These are phyloP conservation scores for Cuculus canorus DNA, from an alignment of 2,797 vertebrate genomes.

Conservation along the genomic window DNA sequence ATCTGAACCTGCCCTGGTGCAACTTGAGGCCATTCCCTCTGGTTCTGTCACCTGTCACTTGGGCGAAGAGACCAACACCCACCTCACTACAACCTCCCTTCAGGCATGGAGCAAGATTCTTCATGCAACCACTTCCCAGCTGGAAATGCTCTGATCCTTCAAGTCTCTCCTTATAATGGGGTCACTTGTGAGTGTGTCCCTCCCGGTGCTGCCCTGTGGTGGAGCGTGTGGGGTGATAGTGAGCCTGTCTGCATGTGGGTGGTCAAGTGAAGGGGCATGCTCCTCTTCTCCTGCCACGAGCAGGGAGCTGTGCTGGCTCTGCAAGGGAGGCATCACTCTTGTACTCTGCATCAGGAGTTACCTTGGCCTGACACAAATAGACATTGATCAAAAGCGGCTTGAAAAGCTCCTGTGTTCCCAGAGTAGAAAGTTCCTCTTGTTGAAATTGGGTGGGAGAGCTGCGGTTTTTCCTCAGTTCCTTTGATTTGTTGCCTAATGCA, in stretches of 20 bases:
- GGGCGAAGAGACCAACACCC: no score
- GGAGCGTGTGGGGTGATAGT: fast-evolving
- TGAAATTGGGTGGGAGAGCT: slow-evolving; percentile 73
- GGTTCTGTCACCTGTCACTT: no score
- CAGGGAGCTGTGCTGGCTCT: not conserved
- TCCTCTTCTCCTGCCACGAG: not conserved
- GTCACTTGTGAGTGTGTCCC: fast-evolving
- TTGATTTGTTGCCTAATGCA: slow-evolving; percentile 80
- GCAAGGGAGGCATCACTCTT: not conserved
- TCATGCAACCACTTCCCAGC: fast-evolving
- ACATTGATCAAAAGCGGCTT: slow-evolving; percentile 63
- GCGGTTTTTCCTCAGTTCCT: slow-evolving; percentile 73
- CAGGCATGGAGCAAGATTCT: not conserved
- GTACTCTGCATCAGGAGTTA: not conserved
- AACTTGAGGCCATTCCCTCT: no score
- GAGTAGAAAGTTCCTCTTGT: slow-evolving; percentile 45
- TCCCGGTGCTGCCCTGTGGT: not conserved
- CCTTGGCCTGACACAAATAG: slow-evolving; percentile 43
- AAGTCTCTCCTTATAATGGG: not conserved
- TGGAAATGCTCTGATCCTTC: not conserved
- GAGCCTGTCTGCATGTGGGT: fast-evolving
- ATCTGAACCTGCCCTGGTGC: no score
- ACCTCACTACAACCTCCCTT: no score
- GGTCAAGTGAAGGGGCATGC: fast-evolving
- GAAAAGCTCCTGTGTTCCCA: not conserved